These are phyloP conservation scores for Sinodicranocentrus sp. DNA, from an alignment of 2,888 invertebrate genomes.

Conservation along the genomic window DNA sequence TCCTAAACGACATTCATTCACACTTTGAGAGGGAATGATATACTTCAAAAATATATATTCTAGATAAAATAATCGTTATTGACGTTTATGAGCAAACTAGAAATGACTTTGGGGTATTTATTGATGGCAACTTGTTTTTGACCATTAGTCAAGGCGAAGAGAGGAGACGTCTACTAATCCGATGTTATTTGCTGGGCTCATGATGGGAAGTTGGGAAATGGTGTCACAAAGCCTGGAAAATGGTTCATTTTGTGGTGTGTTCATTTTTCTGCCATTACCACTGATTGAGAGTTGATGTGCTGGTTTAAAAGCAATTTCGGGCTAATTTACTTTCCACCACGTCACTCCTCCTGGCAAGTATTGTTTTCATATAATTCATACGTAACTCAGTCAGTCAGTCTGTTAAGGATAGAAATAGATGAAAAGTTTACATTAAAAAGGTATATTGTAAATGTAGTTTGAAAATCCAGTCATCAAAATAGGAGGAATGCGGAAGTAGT, in stretches of 20 bases:
- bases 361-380: too few relatives aligned
- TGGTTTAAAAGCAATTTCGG: constrained; percentile 20
- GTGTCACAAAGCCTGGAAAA: constrained; percentile 16
- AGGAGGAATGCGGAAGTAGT: constrained; percentile 19
- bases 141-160: too few relatives aligned
- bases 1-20: not conserved
- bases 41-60: not conserved
- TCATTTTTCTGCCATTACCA: too few relatives aligned
- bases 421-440: too few relatives aligned
- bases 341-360: not conserved
- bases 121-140: not conserved
- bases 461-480: not conserved
- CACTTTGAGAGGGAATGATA: not conserved
- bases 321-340: constrained; percentile 16
- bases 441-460: not conserved
- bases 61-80: constrained; percentile 10
- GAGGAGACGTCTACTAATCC: constrained; percentile 25
- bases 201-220: constrained; percentile 39
- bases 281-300: constrained; percentile 16
- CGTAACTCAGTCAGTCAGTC: not conserved
- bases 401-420: not conserved
- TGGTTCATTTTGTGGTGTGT: constrained; percentile 2
- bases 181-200: constrained; percentile 18
- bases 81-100: not conserved
- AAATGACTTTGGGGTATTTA: not conserved